These are phyloP conservation scores for Tauraco erythrolophus DNA, from an alignment of 2,113 vertebrate species.

Conservation along the genomic window DNA sequence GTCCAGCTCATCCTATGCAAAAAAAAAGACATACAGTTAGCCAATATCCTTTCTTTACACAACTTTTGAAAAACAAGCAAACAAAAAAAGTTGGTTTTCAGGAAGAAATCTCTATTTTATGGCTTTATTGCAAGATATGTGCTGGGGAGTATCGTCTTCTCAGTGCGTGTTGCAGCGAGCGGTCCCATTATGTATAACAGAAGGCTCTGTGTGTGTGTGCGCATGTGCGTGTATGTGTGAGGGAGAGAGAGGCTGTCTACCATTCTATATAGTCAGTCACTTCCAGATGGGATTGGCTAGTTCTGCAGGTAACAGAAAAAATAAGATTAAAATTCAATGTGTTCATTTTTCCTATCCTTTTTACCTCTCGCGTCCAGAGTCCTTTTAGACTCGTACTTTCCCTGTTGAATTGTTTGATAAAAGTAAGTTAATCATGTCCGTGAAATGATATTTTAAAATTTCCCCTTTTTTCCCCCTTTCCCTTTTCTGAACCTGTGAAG, in stretches of 20 bases:
- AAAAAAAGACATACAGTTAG: neutral
- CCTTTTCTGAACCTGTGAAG: neutral
- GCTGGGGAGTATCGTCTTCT: neutral
- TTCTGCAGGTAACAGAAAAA: neutral
- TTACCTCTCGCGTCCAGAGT: neutral
- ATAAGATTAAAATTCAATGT: neutral
- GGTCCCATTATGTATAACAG: neutral
- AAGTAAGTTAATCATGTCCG: neutral
- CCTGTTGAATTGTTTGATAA: neutral
- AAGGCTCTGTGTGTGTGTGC: neutral
- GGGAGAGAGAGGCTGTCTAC: neutral
- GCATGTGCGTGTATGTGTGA: neutral
- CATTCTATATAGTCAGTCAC: neutral
- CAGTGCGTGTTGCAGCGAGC: neutral
- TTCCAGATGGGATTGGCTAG: slow-evolving; percentile 8
- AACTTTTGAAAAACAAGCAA: neutral
- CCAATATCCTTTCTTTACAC: neutral
- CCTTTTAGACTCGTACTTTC: neutral
- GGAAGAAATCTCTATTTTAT: neutral
- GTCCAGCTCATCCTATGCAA: slow-evolving; percentile 19
- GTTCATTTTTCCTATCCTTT: neutral
- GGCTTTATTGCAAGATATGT: neutral
- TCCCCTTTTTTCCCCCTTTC: neutral
- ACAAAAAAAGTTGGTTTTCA: neutral
- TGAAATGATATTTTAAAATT: neutral